Conservation (phyloP, 2,113 vertebrate genomes). For the Procavia capensis region DNA sequence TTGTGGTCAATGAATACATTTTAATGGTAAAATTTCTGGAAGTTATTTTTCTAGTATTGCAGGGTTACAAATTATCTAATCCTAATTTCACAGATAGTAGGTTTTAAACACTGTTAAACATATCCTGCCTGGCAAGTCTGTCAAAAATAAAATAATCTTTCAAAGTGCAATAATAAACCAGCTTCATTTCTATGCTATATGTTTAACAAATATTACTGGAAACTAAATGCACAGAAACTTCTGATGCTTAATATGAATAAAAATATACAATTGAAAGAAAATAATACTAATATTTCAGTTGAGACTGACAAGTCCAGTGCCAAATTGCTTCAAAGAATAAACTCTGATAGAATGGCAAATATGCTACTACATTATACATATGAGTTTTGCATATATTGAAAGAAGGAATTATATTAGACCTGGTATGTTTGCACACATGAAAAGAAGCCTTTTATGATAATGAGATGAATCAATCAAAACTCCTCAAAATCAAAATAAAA, state of each 20-base stretch:
- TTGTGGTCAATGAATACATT: slow-evolving; percentile 59
- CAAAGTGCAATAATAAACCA: slow-evolving; percentile 56
- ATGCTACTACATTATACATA: slow-evolving; percentile 43
- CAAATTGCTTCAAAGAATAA: slow-evolving; percentile 66
- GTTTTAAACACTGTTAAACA: slow-evolving; percentile 67
- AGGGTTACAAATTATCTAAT: slow-evolving; percentile 68
- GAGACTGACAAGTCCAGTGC: slow-evolving; percentile 40
- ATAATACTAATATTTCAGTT: slow-evolving; percentile 60
- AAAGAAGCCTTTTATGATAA: slow-evolving; percentile 42
- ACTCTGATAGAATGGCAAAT: slow-evolving; percentile 25
- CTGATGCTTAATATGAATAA: slow-evolving; percentile 64
- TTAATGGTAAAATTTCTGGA: slow-evolving; percentile 69
- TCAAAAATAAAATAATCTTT: slow-evolving; percentile 69
- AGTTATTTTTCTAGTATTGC: slow-evolving; percentile 63
- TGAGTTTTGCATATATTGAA: slow-evolving; percentile 46
- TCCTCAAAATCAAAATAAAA: slow-evolving; percentile 52
- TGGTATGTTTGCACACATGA: slow-evolving; percentile 47
- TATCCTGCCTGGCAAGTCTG: slow-evolving; percentile 65
- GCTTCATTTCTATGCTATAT: slow-evolving; percentile 67
- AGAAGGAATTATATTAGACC: slow-evolving; percentile 50
- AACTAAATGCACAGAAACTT: slow-evolving; percentile 68
- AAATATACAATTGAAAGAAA: slow-evolving; percentile 61
- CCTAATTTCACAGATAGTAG: slow-evolving; percentile 66
- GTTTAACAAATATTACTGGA: slow-evolving; percentile 52
- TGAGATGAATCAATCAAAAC: slow-evolving; percentile 43